Percentiles rank a stretch among this genome's conserved stretches.
Evolutionary conservation across 2,797 vertebrate genomes (phyloP).

Genomic region (Neoniphon sammara): DNA sequence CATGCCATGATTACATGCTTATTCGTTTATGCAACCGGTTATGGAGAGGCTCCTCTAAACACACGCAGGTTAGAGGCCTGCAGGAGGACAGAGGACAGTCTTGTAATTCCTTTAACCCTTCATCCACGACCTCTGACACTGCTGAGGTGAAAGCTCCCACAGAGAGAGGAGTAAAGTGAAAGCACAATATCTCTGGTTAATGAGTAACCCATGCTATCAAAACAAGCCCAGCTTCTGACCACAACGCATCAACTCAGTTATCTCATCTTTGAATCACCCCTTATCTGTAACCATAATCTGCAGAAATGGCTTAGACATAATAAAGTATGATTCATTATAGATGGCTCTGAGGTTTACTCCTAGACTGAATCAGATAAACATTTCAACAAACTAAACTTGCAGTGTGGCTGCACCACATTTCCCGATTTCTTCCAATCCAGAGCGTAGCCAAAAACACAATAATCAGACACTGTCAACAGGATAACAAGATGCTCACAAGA

Average conservation of each 20-base stretch:
- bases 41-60: background rate
- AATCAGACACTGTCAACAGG: too few species aligned
- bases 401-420: background rate
- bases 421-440: slow-evolving; percentile 18
- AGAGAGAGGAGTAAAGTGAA: slow-evolving; percentile 44
- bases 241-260: slow-evolving; percentile 19
- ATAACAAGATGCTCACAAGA: background rate
- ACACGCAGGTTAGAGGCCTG: background rate
- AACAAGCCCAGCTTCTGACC: slow-evolving; percentile 44
- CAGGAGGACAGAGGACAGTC: background rate
- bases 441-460: background rate
- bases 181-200: slow-evolving; percentile 21
- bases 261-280: slow-evolving; percentile 21
- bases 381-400: slow-evolving; percentile 12
- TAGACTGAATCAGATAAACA: slow-evolving; percentile 24
- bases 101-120: slow-evolving; percentile 21
- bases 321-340: slow-evolving; percentile 22
- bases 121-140: slow-evolving; percentile 39
- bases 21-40: background rate
- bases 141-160: slow-evolving; percentile 48
- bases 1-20: background rate
- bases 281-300: slow-evolving; percentile 47
- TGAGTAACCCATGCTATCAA: slow-evolving; percentile 29
- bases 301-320: slow-evolving; percentile 32
- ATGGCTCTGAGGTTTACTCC: slow-evolving; percentile 17